Percentiles rank a stretch among this genome's conserved stretches.
These are phyloP conservation scores for Lethenteron reissneri DNA, from an alignment of 2,113 vertebrate species.

Conservation along the genomic window DNA sequence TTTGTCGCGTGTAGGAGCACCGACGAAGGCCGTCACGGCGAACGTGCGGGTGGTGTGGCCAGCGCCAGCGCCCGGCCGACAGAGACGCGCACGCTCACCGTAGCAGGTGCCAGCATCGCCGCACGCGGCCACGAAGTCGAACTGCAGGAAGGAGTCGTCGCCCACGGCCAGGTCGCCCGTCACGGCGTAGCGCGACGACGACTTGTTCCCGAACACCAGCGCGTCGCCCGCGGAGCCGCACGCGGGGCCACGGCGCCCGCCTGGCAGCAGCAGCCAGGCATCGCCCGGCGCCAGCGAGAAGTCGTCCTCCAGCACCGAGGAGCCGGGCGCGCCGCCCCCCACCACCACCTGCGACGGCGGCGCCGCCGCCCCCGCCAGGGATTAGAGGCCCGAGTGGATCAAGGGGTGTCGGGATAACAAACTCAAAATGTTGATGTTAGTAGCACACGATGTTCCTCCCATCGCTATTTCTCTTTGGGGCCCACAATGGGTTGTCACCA, in stretches of 20 bases:
- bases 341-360: conserved; percentile 49
- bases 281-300: conserved; percentile 57
- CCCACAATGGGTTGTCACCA: no score
- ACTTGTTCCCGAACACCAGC: conserved; percentile 92
- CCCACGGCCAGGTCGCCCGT: conserved; percentile 78
- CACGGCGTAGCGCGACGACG: conserved; percentile 76
- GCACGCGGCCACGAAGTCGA: conserved; percentile 92
- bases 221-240: conserved; percentile 76
- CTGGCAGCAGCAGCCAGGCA: conserved; percentile 87
- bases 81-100: conserved; percentile 27
- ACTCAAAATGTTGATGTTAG: no score
- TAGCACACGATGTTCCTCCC: no score
- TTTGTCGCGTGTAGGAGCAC: no score
- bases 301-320: conserved; percentile 76
- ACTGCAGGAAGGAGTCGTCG: conserved; percentile 75
- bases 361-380: no score
- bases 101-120: conserved; percentile 57
- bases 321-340: conserved; percentile 81
- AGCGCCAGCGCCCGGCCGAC: no score
- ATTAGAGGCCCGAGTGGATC: no score
- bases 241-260: conserved; percentile 81
- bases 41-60: no score
- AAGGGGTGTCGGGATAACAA: no score
- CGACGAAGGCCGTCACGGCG: no score
- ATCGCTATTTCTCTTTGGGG: no score